These are phyloP conservation scores for Nemotelus pantherinus DNA, from an alignment of 2,888 invertebrate genomes.

Conservation along the genomic window DNA sequence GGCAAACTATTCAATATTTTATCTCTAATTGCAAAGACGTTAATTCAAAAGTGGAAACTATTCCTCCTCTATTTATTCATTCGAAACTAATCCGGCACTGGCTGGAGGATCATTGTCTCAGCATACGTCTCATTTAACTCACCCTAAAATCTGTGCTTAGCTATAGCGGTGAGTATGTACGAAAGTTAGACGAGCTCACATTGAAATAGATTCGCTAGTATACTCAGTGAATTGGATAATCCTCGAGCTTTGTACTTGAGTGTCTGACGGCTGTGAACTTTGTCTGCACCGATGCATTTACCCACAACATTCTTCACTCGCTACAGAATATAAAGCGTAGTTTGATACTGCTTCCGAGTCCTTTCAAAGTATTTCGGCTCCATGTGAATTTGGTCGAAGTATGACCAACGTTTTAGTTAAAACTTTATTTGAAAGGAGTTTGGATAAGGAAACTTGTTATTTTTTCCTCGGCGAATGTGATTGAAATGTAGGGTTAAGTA, in stretches of 20 bases:
- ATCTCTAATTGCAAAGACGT: conserved; percentile 6
- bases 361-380: background rate
- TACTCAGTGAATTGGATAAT: background rate
- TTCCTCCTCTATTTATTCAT: conserved; percentile 17
- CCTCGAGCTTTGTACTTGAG: background rate
- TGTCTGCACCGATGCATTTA: background rate
- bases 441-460: background rate
- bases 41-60: conserved; percentile 9
- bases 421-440: background rate
- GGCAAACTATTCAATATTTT: conserved; percentile 2
- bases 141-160: background rate
- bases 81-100: conserved; percentile 21
- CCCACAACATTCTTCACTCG: background rate
- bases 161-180: background rate
- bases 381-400: background rate
- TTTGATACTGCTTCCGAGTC: background rate
- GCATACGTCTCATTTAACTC: conserved; percentile 25
- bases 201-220: background rate
- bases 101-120: conserved; percentile 10
- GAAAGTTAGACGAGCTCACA: background rate
- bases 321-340: background rate
- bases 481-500: too few species aligned
- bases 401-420: background rate
- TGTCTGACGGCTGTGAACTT: conserved; percentile 7
- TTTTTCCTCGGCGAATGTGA: too few species aligned